Evolutionary conservation across 2,888 invertebrate species (phyloP).

Genomic region (Sarcophaga caerulescens): DNA sequence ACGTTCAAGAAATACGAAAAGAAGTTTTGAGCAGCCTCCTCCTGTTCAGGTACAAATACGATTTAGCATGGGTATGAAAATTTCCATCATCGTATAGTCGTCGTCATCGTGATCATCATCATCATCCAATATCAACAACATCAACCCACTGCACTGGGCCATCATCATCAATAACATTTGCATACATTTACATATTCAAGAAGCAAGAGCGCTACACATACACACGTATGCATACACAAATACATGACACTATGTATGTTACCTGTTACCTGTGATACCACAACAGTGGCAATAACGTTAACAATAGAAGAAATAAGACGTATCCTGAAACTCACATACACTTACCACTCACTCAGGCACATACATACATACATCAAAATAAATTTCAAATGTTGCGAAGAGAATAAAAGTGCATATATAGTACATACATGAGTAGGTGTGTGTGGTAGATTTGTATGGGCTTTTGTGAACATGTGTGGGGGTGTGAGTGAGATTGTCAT

Average conservation of each 20-base stretch:
- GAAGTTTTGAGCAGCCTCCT: neutral
- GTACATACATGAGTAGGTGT: too few relatives aligned
- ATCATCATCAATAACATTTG: slow-evolving; percentile 66
- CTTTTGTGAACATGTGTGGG: too few relatives aligned
- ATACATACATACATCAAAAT: neutral
- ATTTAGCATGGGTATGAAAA: neutral
- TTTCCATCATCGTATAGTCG: neutral
- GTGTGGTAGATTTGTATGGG: too few relatives aligned
- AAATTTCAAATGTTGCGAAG: too few relatives aligned
- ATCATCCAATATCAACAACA: slow-evolving; percentile 32
- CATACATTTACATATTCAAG: slow-evolving; percentile 55
- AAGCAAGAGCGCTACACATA: neutral
- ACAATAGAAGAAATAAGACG: slow-evolving; percentile 27
- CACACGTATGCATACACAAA: too few relatives aligned
- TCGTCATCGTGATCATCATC: neutral
- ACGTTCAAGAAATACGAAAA: neutral
- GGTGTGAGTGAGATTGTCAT: too few relatives aligned
- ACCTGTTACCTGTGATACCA: slow-evolving; percentile 23
- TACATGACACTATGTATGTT: neutral
- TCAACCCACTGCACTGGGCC: slow-evolving; percentile 41
- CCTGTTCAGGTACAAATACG: too few relatives aligned
- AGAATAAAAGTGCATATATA: too few relatives aligned
- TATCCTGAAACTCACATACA: neutral
- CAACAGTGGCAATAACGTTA: neutral
- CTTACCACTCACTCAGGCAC: neutral